Conservation (phyloP, 2,797 vertebrate genomes). For the Cirrhinus molitorella region DNA sequence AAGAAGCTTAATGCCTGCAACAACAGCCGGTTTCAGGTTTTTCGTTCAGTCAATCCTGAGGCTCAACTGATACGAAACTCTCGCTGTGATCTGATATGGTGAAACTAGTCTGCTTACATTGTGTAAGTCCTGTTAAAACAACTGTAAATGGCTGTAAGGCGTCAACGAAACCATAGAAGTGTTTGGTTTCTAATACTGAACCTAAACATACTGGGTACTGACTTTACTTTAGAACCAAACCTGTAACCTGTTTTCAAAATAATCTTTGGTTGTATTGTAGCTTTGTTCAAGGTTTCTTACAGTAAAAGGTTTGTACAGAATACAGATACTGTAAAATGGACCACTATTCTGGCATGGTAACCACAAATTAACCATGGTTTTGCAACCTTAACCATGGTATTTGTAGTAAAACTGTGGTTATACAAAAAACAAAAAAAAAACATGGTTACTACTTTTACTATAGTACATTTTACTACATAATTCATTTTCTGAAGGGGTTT, state of each 20-base stretch:
- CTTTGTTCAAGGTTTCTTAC: neutral
- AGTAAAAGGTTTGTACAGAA: no score
- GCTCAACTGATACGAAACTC: neutral
- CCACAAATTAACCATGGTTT: no score
- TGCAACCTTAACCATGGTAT: no score
- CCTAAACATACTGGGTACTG: neutral
- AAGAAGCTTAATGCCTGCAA: neutral
- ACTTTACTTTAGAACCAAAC: neutral
- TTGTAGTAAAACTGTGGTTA: no score
- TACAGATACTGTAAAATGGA: no score
- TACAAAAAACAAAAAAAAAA: no score
- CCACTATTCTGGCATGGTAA: no score
- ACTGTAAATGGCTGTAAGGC: neutral
- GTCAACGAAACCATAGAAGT: neutral
- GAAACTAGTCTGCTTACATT: constrained; percentile 29
- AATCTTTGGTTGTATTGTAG: neutral
- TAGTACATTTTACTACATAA: no score
- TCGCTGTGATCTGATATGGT: constrained; percentile 22
- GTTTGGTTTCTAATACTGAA: constrained; percentile 7
- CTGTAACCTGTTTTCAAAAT: neutral
- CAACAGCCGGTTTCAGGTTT: constrained; percentile 7
- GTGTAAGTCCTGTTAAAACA: neutral
- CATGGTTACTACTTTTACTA: no score
- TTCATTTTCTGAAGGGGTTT: no score
- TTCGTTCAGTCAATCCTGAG: neutral